Evolutionary conservation across 2,113 vertebrate genomes (phyloP).

Genomic region (Haemorhous mexicanus): DNA sequence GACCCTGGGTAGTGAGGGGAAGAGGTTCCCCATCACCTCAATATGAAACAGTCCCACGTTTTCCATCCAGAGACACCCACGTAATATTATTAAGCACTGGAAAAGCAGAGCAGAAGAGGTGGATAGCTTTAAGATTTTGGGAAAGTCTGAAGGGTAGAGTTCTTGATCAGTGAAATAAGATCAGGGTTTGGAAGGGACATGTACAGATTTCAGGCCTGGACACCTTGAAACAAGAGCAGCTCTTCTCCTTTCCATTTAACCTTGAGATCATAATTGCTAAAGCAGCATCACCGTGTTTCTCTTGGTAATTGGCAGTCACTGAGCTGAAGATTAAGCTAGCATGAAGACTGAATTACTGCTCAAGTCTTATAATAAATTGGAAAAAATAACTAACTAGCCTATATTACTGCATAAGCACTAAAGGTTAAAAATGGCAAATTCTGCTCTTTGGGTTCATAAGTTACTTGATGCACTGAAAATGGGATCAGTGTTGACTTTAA

Average conservation of each 20-base stretch:
- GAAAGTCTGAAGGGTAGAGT: neutral
- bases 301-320: neutral
- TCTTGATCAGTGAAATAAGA: neutral
- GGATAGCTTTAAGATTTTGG: neutral
- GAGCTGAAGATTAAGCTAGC: conserved; percentile 10
- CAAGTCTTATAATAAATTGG: neutral
- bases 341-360: neutral
- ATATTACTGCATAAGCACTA: neutral
- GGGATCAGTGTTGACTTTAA: neutral
- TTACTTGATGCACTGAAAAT: neutral
- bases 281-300: neutral
- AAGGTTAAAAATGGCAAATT: neutral
- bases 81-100: neutral
- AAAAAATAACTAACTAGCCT: neutral
- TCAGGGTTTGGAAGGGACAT: neutral
- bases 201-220: neutral
- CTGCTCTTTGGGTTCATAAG: neutral
- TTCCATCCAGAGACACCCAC: neutral
- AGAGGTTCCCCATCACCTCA: neutral
- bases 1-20: fast-evolving
- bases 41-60: fast-evolving
- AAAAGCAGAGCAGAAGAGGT: neutral
- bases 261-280: neutral
- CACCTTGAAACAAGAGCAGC: neutral
- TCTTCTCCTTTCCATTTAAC: neutral